phyloP scores from a whole-genome alignment of 1,140 invertebrate genomes.

The Anoplophora glabripennis region DNA sequence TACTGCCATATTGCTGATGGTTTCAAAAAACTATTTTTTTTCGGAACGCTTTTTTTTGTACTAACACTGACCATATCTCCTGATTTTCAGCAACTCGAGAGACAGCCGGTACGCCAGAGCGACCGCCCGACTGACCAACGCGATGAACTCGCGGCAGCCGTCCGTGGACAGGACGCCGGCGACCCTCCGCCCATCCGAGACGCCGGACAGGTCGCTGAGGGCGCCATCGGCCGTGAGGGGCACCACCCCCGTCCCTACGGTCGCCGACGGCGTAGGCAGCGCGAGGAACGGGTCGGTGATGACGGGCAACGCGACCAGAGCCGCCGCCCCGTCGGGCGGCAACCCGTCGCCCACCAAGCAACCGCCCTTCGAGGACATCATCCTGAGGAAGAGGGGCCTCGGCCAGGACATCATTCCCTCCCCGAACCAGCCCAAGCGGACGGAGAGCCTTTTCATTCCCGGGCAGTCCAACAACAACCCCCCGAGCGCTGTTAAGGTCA shows the following conservation, averaged over 20 bases:
- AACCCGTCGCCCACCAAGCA: slow-evolving; percentile 24
- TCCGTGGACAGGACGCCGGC: slow-evolving; percentile 64
- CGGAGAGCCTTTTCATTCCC: slow-evolving; percentile 76
- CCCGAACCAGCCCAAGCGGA: slow-evolving; percentile 79
- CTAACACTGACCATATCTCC: too few species aligned
- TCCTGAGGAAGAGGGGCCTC: slow-evolving; percentile 72
- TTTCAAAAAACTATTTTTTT: too few species aligned
- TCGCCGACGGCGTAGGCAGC: slow-evolving; percentile 30
- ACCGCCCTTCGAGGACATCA: slow-evolving; percentile 75
- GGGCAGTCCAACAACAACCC: slow-evolving; percentile 31
- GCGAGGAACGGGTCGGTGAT: slow-evolving; percentile 52
- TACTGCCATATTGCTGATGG: too few species aligned
- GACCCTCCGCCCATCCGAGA: slow-evolving; percentile 46
- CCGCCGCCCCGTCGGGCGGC: not conserved
- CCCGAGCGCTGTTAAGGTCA: slow-evolving; percentile 36
- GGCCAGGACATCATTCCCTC: slow-evolving; percentile 86
- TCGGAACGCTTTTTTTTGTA: too few species aligned
- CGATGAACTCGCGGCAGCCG: slow-evolving; percentile 64
- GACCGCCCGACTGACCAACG: slow-evolving; percentile 51
- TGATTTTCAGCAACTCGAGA: not conserved
- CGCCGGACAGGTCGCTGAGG: slow-evolving; percentile 50
- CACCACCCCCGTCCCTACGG: slow-evolving; percentile 49
- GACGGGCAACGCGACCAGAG: slow-evolving; percentile 38
- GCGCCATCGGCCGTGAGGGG: slow-evolving; percentile 43
- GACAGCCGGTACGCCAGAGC: slow-evolving; percentile 59